Base-by-base conservation (phyloP, 2,888 invertebrate species). In the Pemphredon lugubris region DNA sequence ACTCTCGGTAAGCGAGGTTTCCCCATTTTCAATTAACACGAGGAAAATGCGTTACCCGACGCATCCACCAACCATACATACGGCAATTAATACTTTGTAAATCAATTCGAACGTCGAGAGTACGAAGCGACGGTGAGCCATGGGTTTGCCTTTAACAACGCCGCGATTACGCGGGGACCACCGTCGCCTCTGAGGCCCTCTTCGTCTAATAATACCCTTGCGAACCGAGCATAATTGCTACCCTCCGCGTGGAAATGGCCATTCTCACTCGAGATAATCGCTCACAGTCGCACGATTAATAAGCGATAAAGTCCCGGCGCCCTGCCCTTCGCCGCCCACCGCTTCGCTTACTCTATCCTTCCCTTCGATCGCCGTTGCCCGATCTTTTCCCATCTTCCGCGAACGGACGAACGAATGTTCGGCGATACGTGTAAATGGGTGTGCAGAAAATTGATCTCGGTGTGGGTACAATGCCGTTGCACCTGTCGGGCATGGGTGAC, bases 211-310 rank as follows among this genome's bases (percentile, higher is more conserved):
- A 81, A 85, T 83, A 83, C 77, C 79, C 73, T n/a, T 77, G 75
- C 64, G 79, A 72, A 69, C 79, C 73, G 48, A 45, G 51, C 74
- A 78, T 84, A 83, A 84, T 82, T 84, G 83, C 82, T 83, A 81
- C 76, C 79, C 79, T 79, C 76, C 67, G 68, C 65, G 74, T 80
- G 78, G 80, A 84, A 85, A 83, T 81, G 78, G 79, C 83, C 73
- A 80, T 84, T 86, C 81, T 85, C 81, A 79, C 80, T 79, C 81
- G 71, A 78, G 79, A 78, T 83, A 82, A 83, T 83, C 81, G 77
- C 76, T 77, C 78, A 73, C 77, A 79, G 80, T 82, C 73, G 81
- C 81, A 81, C 84, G 85, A 85, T 85, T 83, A 85, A 84, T 82
- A 83, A 84, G 71, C 82, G 84, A 86, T 84, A 85, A 83, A 84